Conservation (phyloP, 2,797 vertebrate genomes). For the Clarias platycephalus region DNA sequence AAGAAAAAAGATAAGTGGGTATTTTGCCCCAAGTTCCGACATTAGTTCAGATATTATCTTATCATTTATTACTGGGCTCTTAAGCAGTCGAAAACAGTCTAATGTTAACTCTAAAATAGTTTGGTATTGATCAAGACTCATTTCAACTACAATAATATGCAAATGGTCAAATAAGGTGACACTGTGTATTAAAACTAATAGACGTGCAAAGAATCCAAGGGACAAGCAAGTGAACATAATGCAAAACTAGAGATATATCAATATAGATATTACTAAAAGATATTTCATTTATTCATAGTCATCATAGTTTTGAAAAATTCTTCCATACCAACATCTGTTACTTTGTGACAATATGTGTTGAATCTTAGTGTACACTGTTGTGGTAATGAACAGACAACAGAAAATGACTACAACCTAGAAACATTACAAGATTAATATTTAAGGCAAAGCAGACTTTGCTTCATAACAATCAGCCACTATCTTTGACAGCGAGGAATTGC, state of each 20-base stretch:
- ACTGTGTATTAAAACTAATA: slow-evolving; percentile 2
- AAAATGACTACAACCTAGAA: too few relatives aligned
- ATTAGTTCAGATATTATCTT: not conserved
- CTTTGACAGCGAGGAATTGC: too few relatives aligned
- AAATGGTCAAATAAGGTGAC: not conserved
- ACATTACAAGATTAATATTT: too few relatives aligned
- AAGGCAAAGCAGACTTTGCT: too few relatives aligned
- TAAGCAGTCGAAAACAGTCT: not conserved
- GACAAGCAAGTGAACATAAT: not conserved
- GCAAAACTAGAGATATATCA: not conserved
- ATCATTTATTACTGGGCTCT: not conserved
- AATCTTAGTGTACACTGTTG: not conserved
- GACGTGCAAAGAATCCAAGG: not conserved
- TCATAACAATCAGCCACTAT: not conserved
- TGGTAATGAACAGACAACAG: too few relatives aligned
- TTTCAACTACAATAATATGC: not conserved
- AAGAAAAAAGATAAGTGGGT: slow-evolving; percentile 24
- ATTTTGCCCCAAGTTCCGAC: not conserved
- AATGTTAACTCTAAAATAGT: not conserved
- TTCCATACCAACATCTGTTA: not conserved
- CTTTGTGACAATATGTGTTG: not conserved
- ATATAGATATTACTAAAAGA: not conserved
- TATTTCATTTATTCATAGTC: not conserved
- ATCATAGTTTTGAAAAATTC: not conserved
- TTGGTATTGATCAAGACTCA: not conserved